Evolutionary conservation across 2,888 invertebrate species (phyloP), one percentile per base, ranked within the genome.

Genomic region (Ferdinandea cuprea): DNA sequence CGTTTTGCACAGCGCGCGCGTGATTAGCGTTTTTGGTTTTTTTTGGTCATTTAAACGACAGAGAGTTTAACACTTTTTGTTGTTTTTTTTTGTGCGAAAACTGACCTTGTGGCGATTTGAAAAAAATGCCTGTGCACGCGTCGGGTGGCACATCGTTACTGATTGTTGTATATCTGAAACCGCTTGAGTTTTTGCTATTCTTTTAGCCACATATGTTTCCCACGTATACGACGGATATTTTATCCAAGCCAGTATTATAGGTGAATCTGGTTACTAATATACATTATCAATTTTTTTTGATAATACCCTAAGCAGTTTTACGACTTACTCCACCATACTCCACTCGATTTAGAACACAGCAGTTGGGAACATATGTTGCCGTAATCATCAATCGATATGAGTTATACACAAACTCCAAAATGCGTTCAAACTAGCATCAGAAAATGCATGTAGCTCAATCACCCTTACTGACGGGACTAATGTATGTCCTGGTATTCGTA

Each of bases 381-480:
- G 7, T 17, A 8, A 0, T 50, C 30, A 11, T 56, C 46, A 13
- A 68, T 9, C 6, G 56, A 68, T 25, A n/a, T 25, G 9, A 37
- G 8, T 21, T 21, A 50, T 6, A 37, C 50, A 25, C 15, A 17
- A 50, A 3, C 35, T 13, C 63, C 35, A 52, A n/a, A 32, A 59
- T 9, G 69, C 50, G 35, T 15, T 68, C 44, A 66, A 30, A 28
- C 46, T 56, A 11, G 17, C 42, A 15, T 54, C 54, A 8, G 25
- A 54, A 37, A 63, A 63, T 35, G 63, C 37, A 35, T 65, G 37
- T 15, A 65, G 13, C 8, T 37, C 63, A 50, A 65, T 65, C 11
- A 17, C 37, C 35, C 11, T 65, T 6, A 9, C 13, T 13, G 40
- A 13, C 7, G 59, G n/a, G 17, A 11, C 4, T 30, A 44, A 32